These are phyloP conservation scores for Strigamia maritima DNA, from an alignment of 2,888 invertebrate genomes.

Conservation along the genomic window DNA sequence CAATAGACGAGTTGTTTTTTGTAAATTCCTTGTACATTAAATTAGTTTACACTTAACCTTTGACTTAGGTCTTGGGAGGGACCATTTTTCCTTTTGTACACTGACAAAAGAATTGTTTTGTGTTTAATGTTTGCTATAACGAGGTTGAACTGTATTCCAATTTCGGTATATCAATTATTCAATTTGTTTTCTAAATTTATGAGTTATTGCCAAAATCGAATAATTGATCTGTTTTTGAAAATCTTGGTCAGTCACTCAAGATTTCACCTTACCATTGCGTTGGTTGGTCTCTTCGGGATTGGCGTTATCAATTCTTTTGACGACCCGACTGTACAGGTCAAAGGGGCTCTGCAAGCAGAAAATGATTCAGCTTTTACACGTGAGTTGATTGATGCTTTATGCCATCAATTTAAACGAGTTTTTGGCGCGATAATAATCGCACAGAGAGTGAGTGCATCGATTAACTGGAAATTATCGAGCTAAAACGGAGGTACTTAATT, in stretches of 20 bases:
- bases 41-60: too few relatives aligned
- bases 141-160: too few relatives aligned
- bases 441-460: not conserved
- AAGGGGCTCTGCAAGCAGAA: constrained; percentile 35
- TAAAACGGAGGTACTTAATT: not conserved
- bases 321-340: constrained; percentile 37
- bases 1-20: too few relatives aligned
- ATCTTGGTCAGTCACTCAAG: not conserved
- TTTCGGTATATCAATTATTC: too few relatives aligned
- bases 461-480: not conserved
- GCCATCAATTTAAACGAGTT: not conserved
- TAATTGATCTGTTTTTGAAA: not conserved
- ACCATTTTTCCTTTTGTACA: too few relatives aligned
- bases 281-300: constrained; percentile 31
- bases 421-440: not conserved
- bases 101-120: too few relatives aligned
- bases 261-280: constrained; percentile 28
- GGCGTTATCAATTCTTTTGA: constrained; percentile 17
- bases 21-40: too few relatives aligned
- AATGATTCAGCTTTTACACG: not conserved
- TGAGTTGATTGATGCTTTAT: not conserved
- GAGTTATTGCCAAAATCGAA: too few relatives aligned
- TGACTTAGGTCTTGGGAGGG: too few relatives aligned
- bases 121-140: too few relatives aligned
- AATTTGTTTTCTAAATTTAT: too few relatives aligned